Evolutionary conservation across 2,888 invertebrate species (phyloP), one percentile per base, ranked within the genome.

Genomic region (Coelopa pilipes): DNA sequence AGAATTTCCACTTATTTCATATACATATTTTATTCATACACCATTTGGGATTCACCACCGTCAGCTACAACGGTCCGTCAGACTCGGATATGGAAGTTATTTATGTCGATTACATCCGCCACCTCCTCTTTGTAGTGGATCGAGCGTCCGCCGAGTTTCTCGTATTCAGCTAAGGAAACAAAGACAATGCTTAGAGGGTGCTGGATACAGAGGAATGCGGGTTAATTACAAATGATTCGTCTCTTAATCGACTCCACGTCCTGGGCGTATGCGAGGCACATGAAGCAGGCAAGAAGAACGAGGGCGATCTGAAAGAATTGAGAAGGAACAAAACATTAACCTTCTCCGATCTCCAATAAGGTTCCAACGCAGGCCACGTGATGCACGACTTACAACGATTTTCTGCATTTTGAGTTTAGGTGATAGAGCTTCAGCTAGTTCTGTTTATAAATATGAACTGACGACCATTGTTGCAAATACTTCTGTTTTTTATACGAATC

Each of bases 201-300:
- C 11, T n/a, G 34, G 24, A 34, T n/a, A n/a, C n/a, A 34, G 34
- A 34, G 34, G 34, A 34, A 34, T 34, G 2, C 34, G 34, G 34
- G 34, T 34, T 34, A 55, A n/a, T 68, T 57, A 69, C 69, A 45
- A 69, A 69, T 69, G 45, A 69, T 69, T 57, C 57, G 69, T n/a
- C 45, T 45, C 17, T 49, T 55, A 1, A 57, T 19, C 4, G 69
- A 17, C 53, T 69, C 57, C 15, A 46, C 57, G 45, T 69, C 57
- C 45, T 69, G 55, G 17, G 57, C n/a, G 5, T 19, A 57, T 10
- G 46, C 59, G 10, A 70, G 46, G 21, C 59, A 59, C 17, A 70
- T 59, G 57, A 59, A 19, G 19, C 45, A 70, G 10, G 69, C 69
- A 17, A 70, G 0, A 47, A 70, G n/a, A 21, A 57, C 46, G 21